Conservation (phyloP, 2,888 invertebrate genomes). For the Deilephila porcellus region DNA sequence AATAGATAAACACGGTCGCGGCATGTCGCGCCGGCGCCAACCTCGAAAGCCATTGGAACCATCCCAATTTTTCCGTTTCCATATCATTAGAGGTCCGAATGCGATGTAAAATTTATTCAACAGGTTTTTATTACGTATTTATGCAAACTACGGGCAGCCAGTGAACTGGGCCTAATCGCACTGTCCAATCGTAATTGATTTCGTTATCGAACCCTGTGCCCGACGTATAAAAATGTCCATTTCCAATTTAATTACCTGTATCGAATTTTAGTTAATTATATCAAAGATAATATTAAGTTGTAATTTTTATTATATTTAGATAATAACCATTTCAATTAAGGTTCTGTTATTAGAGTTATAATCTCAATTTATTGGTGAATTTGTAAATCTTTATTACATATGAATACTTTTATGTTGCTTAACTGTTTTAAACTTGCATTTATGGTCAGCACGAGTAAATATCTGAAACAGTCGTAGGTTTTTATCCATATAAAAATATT, state of each 20-base stretch:
- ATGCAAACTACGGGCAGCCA: constrained; percentile 64
- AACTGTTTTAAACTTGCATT: not conserved
- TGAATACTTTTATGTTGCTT: not conserved
- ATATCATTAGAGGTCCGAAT: constrained; percentile 61
- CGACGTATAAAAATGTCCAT: constrained; percentile 48
- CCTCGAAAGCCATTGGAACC: constrained; percentile 56
- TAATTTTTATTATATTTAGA: constrained; percentile 31
- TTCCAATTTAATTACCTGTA: constrained; percentile 49
- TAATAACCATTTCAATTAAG: constrained; percentile 14
- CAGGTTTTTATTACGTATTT: constrained; percentile 64
- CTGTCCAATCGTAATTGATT: constrained; percentile 61
- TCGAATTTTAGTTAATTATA: constrained; percentile 49
- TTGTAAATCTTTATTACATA: not conserved
- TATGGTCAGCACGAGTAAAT: too few relatives aligned
- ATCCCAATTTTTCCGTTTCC: constrained; percentile 65
- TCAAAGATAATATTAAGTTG: constrained; percentile 38
- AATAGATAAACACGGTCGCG: constrained; percentile 40
- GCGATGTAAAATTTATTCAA: constrained; percentile 60
- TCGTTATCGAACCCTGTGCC: constrained; percentile 57
- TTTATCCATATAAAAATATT: too few relatives aligned
- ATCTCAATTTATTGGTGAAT: constrained; percentile 12
- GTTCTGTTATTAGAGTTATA: constrained; percentile 7
- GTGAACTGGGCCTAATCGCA: constrained; percentile 60
- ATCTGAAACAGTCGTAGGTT: too few relatives aligned
- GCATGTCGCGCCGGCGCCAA: constrained; percentile 58